A percentile compares a stretch with the other conserved stretches of the same genome.
These are phyloP conservation scores for Elephas maximus DNA, from an alignment of 2,113 vertebrate species.

Conservation along the genomic window DNA sequence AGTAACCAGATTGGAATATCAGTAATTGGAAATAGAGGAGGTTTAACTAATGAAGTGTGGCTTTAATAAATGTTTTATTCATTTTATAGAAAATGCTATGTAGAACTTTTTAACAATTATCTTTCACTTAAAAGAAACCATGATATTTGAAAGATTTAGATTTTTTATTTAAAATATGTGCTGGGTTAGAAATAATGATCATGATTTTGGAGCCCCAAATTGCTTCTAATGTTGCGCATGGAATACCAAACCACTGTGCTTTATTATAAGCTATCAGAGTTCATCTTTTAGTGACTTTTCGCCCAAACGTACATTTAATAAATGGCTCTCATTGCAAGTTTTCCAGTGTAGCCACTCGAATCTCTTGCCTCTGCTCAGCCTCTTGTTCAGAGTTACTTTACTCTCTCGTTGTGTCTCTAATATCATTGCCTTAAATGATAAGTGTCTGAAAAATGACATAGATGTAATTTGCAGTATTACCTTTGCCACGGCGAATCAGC, in stretches of 20 bases:
- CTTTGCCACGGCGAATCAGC: constrained; percentile 60
- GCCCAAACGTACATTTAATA: constrained; percentile 55
- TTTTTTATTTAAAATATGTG: constrained; percentile 61
- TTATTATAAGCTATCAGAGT: constrained; percentile 46
- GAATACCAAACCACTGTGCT: not conserved
- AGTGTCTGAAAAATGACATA: constrained; percentile 66
- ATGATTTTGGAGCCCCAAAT: constrained; percentile 4
- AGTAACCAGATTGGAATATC: constrained; percentile 64
- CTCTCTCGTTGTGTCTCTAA: constrained; percentile 46
- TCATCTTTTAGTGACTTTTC: constrained; percentile 68
- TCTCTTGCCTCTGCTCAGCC: constrained; percentile 30
- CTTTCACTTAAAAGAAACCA: constrained; percentile 44
- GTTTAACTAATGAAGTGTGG: constrained; percentile 83
- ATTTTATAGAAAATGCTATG: constrained; percentile 70
- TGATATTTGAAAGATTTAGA: constrained; percentile 67
- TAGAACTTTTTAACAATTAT: constrained; percentile 67
- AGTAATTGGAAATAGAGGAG: constrained; percentile 82
- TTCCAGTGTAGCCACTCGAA: not conserved
- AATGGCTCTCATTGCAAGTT: constrained; percentile 16
- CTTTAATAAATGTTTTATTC: constrained; percentile 81
- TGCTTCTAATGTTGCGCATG: constrained; percentile 49
- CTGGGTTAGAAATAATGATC: constrained; percentile 58
- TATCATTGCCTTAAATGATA: constrained; percentile 60
- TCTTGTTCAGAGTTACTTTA: constrained; percentile 33
- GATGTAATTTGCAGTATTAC: constrained; percentile 68